Evolutionary conservation across 2,113 vertebrate species (phyloP), one percentile per base, ranked within the genome.

Genomic region (Muntiacus muntjak): DNA sequence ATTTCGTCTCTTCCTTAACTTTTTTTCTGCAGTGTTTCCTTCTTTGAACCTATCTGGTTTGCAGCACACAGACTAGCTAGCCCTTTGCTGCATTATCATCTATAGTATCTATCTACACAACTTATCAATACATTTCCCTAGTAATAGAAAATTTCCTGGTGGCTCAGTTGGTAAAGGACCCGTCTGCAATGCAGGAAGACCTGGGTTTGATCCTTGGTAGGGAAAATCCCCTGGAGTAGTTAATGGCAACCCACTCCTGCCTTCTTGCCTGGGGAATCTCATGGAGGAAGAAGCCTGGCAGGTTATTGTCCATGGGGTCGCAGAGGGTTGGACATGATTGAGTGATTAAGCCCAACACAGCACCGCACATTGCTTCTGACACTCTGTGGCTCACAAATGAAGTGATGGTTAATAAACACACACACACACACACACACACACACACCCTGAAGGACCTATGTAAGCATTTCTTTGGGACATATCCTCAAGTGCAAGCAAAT

Each of bases 61-160:
- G 33, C 5, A 21, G 0, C 58, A 40, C 0, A 1, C 58, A 13
- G 1, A 67, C 9, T 30, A 5, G 10, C 19, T 33, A 79, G 19
- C 47, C 9, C 16, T 62, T 85, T 64, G 33, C 4, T 52, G 7
- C 45, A n/a, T 64, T 87, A 12, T 74, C 11, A 0, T 81, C 7
- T 40, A 3, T 21, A 33, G 4, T 26, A 5, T 47, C 1, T 2
- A 7, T 40, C 36, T 23, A 33, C 16, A 54, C 6, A 36, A 13
- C 79, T 87, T 52, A 58, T 25, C 76, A 91, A 40, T 45, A 25
- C 21, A 10, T 2, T 40, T 60, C 3, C 28, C 6, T 17, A 85
- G 7, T 58, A 7, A 47, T 5, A 76, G 40, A 47, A 5, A n/a
- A 36, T 14, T 33, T 43, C 36, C 36, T 76, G 71, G 36, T 43